Conservation (phyloP, 1,140 invertebrate species). For the Radopholus similis region DNA sequence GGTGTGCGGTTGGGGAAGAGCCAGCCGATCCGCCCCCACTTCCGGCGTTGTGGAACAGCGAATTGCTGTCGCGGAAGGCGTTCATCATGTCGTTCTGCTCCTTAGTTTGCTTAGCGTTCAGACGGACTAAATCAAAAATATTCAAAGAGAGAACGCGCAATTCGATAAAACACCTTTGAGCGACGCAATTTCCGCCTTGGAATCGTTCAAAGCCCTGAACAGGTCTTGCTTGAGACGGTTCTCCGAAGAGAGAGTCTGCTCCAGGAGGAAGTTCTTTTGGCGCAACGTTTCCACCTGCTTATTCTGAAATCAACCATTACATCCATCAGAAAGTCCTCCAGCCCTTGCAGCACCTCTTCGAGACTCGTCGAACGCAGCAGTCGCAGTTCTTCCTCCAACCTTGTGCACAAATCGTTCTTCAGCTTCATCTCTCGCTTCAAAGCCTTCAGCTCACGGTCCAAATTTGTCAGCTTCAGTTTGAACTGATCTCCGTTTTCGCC, state of each 20-base stretch:
- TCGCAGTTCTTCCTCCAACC: slow-evolving; percentile 38
- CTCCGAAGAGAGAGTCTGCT: slow-evolving; percentile 44
- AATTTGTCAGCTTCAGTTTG: slow-evolving; percentile 33
- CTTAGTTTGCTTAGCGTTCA: slow-evolving; percentile 7
- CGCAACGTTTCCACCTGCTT: slow-evolving; percentile 31
- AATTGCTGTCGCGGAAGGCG: background rate
- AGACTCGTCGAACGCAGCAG: slow-evolving; percentile 18
- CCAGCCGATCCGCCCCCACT: background rate
- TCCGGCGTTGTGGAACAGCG: slow-evolving; percentile 3
- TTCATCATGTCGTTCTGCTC: slow-evolving; percentile 15
- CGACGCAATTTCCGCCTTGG: slow-evolving; percentile 43
- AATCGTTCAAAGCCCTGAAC: slow-evolving; percentile 41
- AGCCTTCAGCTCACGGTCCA: slow-evolving; percentile 31
- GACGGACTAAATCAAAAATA: background rate
- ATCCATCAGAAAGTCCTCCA: background rate
- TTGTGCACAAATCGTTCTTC: slow-evolving; percentile 30
- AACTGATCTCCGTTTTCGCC: background rate
- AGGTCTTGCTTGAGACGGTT: slow-evolving; percentile 43
- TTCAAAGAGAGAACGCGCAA: background rate
- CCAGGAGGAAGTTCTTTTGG: slow-evolving; percentile 31
- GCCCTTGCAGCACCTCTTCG: slow-evolving; percentile 2
- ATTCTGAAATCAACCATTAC: slow-evolving; percentile 30
- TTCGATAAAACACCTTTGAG: slow-evolving; percentile 25
- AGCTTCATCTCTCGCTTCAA: slow-evolving; percentile 28
- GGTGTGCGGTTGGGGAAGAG: slow-evolving; percentile 6